Conservation (phyloP, 2,888 invertebrate species). For the Lasioglossum morio region DNA sequence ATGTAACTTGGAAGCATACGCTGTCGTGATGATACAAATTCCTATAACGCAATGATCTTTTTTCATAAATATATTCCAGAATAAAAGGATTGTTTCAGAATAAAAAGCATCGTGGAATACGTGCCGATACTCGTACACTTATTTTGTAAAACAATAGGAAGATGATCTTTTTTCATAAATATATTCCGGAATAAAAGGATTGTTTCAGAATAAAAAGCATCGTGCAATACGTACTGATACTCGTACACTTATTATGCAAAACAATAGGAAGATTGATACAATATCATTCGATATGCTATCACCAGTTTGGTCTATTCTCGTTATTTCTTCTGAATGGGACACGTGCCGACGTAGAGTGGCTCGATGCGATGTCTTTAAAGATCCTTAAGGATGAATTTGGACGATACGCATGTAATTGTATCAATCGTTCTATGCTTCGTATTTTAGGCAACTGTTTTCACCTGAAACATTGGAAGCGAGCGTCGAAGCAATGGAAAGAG, state of each 20-base stretch:
- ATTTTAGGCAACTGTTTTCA: constrained; percentile 51
- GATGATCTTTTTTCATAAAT: background rate
- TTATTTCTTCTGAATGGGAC: background rate
- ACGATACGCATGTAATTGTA: constrained; percentile 22
- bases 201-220: background rate
- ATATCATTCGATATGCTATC: background rate
- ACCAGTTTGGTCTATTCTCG: background rate
- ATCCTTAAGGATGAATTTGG: background rate
- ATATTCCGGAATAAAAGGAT: background rate
- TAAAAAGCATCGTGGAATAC: background rate
- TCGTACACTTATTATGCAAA: background rate
- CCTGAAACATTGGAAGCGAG: constrained; percentile 73
- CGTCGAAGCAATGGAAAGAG: constrained; percentile 74
- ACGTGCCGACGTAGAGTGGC: background rate
- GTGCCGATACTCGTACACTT: background rate
- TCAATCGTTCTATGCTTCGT: constrained; percentile 34
- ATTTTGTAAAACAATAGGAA: background rate
- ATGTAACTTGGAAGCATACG: background rate
- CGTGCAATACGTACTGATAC: background rate
- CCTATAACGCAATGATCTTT: background rate
- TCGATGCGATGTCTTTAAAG: background rate
- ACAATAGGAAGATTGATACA: constrained; percentile 41
- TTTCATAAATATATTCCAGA: background rate
- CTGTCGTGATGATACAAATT: background rate
- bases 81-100: background rate